These are phyloP conservation scores for Aix galericulata DNA, from an alignment of 2,113 vertebrate genomes.

Conservation along the genomic window DNA sequence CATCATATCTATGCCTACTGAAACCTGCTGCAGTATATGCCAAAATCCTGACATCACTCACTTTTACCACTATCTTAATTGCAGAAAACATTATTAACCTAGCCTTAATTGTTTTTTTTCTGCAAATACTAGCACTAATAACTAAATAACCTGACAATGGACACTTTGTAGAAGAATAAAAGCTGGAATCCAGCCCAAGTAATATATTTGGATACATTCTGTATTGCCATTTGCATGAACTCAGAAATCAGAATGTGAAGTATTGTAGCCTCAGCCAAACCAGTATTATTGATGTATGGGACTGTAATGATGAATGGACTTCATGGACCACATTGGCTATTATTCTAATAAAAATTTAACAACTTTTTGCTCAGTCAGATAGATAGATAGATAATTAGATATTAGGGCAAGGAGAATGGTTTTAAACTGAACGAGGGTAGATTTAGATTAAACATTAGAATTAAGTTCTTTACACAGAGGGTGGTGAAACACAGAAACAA, in stretches of 20 bases:
- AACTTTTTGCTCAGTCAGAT: no score
- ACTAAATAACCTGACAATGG: neutral
- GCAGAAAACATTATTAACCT: neutral
- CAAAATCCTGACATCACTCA: neutral
- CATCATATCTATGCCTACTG: no score
- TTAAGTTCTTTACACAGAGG: no score
- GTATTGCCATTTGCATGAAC: neutral
- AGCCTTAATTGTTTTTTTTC: neutral
- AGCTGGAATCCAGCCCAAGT: neutral
- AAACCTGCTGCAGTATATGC: neutral
- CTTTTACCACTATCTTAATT: neutral
- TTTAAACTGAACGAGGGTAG: no score
- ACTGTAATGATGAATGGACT: neutral
- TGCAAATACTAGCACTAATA: neutral
- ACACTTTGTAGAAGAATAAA: neutral
- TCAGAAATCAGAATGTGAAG: neutral
- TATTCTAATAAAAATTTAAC: no score
- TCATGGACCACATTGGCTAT: neutral
- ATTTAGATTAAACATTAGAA: no score
- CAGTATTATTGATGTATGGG: neutral
- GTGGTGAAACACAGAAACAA: no score
- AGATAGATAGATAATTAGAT: no score
- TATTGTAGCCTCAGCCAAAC: neutral
- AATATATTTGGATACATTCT: neutral
- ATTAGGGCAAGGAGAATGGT: no score